Evolutionary conservation across 2,113 vertebrate species (phyloP).

Genomic region (Cynocephalus volans): DNA sequence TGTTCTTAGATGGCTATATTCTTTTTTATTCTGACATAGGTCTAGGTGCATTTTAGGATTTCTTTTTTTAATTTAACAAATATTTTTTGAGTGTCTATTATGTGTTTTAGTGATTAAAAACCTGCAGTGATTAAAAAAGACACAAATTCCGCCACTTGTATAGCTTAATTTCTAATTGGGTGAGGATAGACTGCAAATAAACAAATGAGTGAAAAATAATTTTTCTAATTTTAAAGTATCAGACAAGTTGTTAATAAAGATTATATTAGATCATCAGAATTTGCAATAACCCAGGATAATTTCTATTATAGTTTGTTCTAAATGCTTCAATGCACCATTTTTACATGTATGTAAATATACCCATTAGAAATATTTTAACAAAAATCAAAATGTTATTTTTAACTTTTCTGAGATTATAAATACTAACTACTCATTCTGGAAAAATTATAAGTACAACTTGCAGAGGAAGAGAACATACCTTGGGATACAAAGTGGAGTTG

Average conservation of each 20-base stretch:
- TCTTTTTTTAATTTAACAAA: conserved; percentile 60
- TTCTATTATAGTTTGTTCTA: not conserved
- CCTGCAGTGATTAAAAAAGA: conserved; percentile 36
- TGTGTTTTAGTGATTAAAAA: not conserved
- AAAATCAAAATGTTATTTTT: not conserved
- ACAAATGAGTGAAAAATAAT: conserved; percentile 41
- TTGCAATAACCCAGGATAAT: not conserved
- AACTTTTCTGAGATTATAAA: not conserved
- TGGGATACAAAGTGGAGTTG: too few species aligned
- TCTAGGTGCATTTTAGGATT: conserved; percentile 35
- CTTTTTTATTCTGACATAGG: not conserved
- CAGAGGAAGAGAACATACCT: too few species aligned
- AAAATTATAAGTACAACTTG: not conserved
- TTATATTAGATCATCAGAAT: not conserved
- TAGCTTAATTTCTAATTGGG: conserved; percentile 36
- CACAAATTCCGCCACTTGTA: not conserved
- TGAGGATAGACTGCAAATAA: conserved; percentile 32
- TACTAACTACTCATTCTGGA: not conserved
- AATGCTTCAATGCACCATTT: not conserved
- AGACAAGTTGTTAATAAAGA: not conserved
- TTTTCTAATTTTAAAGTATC: not conserved
- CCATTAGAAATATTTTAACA: not conserved
- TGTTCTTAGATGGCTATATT: conserved; percentile 32
- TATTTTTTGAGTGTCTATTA: not conserved
- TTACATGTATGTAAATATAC: not conserved